Base-by-base conservation (phyloP, 2,797 vertebrate species). In the Myotis myotis region DNA sequence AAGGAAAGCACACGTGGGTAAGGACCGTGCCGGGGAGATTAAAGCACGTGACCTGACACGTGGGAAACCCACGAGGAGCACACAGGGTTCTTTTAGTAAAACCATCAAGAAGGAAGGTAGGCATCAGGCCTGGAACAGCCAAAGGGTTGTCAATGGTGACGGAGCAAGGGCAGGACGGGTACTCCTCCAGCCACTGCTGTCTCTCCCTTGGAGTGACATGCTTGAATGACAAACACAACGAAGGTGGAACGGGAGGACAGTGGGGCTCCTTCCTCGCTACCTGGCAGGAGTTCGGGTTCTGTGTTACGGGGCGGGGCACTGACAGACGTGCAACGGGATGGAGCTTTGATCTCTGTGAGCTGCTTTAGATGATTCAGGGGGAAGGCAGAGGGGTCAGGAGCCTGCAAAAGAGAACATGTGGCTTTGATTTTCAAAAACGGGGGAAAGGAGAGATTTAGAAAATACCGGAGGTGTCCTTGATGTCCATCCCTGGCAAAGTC, bases 131-230 rank as follows among this genome's bases (percentile, higher is more conserved):
- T 9, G 8, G 81, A n/a, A 23, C 17, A 38, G 68, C 71, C 15
- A 3, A 5, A 0, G 60, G 1, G 0, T 30, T 11, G 71, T 13
- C 22, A 17, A 0, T 0, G 3, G 44, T 22, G 10, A 70, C 8
- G 25, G 49, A 89, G 55, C 64, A 49, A 49, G 49, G 57, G 57
- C 71, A 78, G 72, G 33, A 22, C 1, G 20, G 75, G 16, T 84
- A 19, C 23, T 30, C 22, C 7, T 25, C 6, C 4, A 2, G n/a
- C 49, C 60, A 7, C 66, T 20, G 86, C 33, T 44, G 9, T 2
- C 36, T 55, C 51, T 41, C 51, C 38, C 60, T 28, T 8, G 12
- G 47, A 44, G 41, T 16, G 57, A 33, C 9, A 6, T 17, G 51
- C n/a, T 49, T 51, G 87, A 10, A 25, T 16, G 47, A 53, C 28